Conservation (phyloP, 2,888 invertebrate species). For the Hoplodrina ambigua region DNA sequence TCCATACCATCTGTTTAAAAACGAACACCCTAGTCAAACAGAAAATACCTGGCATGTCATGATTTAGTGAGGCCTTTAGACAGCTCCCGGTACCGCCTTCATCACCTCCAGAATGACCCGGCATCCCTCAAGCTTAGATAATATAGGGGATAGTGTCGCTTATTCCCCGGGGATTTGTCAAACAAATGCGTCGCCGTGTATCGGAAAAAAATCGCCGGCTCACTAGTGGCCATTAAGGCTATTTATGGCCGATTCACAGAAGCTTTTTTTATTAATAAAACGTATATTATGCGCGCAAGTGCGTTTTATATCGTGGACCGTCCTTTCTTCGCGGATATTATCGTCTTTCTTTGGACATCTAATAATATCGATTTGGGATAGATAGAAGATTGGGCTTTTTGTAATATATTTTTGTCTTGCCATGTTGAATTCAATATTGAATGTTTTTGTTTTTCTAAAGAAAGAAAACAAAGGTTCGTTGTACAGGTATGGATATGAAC, state of each 20-base stretch:
- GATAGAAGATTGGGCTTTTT: constrained; percentile 69
- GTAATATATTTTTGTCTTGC: constrained; percentile 47
- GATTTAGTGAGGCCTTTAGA: constrained; percentile 85
- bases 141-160: constrained; percentile 86
- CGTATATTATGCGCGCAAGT: constrained; percentile 90
- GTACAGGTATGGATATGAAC: constrained; percentile 77
- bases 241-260: constrained; percentile 88
- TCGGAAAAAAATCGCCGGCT: constrained; percentile 89
- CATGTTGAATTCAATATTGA: constrained; percentile 53
- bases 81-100: constrained; percentile 85
- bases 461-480: constrained; percentile 48
- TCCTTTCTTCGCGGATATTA: constrained; percentile 84
- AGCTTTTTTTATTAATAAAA: constrained; percentile 90
- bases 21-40: constrained; percentile 74
- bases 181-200: constrained; percentile 89
- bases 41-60: constrained; percentile 84
- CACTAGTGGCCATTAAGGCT: constrained; percentile 88
- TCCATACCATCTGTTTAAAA: constrained; percentile 79
- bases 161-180: constrained; percentile 89
- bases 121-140: constrained; percentile 88
- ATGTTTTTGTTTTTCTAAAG: constrained; percentile 67
- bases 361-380: constrained; percentile 82
- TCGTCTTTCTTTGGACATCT: constrained; percentile 89
- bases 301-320: constrained; percentile 87
- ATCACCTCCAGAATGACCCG: constrained; percentile 89